Evolutionary conservation across 2,888 invertebrate species (phyloP), one percentile per base, ranked within the genome.

Genomic region (Drosophila nr. medialis): DNA sequence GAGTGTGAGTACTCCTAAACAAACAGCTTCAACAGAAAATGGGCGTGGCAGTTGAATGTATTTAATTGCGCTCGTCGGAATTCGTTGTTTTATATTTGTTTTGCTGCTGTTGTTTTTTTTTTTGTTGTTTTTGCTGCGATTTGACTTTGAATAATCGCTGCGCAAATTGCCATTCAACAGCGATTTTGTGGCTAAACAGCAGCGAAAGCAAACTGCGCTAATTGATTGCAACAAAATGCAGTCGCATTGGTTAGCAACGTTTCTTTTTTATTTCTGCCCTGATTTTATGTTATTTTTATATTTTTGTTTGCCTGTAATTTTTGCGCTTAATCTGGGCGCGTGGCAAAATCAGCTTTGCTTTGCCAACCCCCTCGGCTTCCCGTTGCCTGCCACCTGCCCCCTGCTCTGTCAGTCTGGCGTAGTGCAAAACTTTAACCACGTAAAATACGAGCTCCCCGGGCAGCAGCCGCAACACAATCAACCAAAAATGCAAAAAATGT

Each of bases 141-240:
- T 62, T 74, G 66, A 72, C 79, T 55, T 78, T 86, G 83, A 86
- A 85, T 80, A 85, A 86, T 86, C 67, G 72, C 69, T 86, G 88
- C 88, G 82, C 82, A 88, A 86, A 83, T 88, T 72, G 82, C 77
- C 80, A 71, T 80, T 88, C 82, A 86, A 79, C 75, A 73, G 72
- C 63, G 80, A 80, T 82, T 80, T 82, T 83, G 85, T 75, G 78
- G 83, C 72, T 62, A 60, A 71, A 58, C 45, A 58, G 27, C 50
- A 42, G 21, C 32, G 63, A 56, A 70, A 38, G 48, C 27, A 24
- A 63, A 21, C 54, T 48, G 54, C 62, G 72, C 79, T 86, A 86
- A 83, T 83, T 83, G 83, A 86, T 83, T 83, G 75, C 73, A 76
- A 66, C 72, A 72, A 75, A 83, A 83, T 71, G 65, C 77, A 51